Evolutionary conservation across 2,113 vertebrate genomes (phyloP).

Genomic region (Xenopus tropicalis): DNA sequence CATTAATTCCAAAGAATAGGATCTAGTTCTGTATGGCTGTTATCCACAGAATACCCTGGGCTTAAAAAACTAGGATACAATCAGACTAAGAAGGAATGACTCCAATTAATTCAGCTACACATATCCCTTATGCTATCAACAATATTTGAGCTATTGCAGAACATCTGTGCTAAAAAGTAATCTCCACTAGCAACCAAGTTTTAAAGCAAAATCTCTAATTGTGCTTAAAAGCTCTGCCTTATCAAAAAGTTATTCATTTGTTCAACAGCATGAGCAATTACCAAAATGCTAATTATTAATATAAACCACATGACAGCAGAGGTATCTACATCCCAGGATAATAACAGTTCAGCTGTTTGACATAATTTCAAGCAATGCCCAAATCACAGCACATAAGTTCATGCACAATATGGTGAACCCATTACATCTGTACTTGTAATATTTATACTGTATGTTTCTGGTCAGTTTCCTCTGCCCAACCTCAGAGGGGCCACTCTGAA

Average conservation of each 20-base stretch:
- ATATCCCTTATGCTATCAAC: neutral
- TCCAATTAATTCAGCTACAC: too few relatives aligned
- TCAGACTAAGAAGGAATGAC: too few relatives aligned
- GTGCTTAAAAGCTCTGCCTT: neutral
- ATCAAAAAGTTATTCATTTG: neutral
- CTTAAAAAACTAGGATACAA: too few relatives aligned
- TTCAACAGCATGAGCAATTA: slow-evolving; percentile 16
- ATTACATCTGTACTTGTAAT: slow-evolving; percentile 5
- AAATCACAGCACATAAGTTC: neutral
- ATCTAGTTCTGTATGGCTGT: too few relatives aligned
- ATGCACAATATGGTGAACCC: slow-evolving; percentile 13
- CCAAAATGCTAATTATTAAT: slow-evolving; percentile 25
- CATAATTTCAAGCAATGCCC: neutral
- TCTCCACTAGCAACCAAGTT: too few relatives aligned
- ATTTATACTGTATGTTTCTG: slow-evolving; percentile 28
- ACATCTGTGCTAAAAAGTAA: too few relatives aligned
- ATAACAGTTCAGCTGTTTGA: slow-evolving; percentile 15
- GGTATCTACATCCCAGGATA: slow-evolving; percentile 17
- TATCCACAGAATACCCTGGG: too few relatives aligned
- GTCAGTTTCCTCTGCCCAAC: neutral
- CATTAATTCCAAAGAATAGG: too few relatives aligned
- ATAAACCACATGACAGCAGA: neutral
- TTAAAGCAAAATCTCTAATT: too few relatives aligned
- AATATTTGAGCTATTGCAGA: slow-evolving; percentile 19
- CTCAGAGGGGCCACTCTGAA: neutral